phyloP scores from a whole-genome alignment of 2,888 invertebrate genomes.

The Sclerodermus sp. region DNA sequence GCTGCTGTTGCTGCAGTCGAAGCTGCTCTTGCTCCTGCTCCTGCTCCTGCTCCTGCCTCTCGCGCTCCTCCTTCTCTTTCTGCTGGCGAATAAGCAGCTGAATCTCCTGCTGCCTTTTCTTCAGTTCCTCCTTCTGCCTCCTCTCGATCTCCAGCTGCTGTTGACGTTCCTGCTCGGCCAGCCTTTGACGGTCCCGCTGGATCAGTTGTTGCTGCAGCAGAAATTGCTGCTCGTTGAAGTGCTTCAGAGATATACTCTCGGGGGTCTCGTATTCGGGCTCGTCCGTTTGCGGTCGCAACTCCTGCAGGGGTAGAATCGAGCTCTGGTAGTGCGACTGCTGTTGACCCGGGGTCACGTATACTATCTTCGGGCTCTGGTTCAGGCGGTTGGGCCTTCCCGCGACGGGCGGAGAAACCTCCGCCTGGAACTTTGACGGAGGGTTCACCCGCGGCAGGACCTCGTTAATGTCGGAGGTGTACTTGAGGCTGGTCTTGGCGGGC shows the following conservation, averaged over 20 bases:
- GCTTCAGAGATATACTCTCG: conserved; percentile 51
- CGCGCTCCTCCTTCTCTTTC: conserved; percentile 31
- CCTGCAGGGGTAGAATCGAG: conserved; percentile 35
- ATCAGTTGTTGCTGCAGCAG: conserved; percentile 48
- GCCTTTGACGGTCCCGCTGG: conserved; percentile 45
- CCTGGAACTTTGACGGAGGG: conserved; percentile 43
- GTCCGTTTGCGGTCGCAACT: conserved; percentile 15
- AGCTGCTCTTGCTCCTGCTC: conserved; percentile 11
- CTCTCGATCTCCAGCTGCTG: conserved; percentile 40
- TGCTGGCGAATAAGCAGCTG: conserved; percentile 33
- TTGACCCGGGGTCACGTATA: conserved; percentile 36
- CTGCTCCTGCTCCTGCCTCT: conserved; percentile 13
- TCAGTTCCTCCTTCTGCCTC: conserved; percentile 40
- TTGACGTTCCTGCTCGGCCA: conserved; percentile 46
- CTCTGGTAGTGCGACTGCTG: conserved; percentile 29
- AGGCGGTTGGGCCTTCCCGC: conserved; percentile 19
- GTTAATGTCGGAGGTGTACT: conserved; percentile 43
- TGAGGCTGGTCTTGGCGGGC: conserved; percentile 24
- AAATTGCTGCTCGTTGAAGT: conserved; percentile 53
- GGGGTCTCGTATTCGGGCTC: conserved; percentile 46
- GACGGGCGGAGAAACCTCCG: too few relatives aligned
- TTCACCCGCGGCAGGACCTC: conserved; percentile 47
- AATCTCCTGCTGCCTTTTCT: conserved; percentile 39
- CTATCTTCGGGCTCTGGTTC: conserved; percentile 34
- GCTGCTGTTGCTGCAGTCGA: conserved; percentile 21